Conservation (phyloP, 2,888 invertebrate species). For the Melieria crassipennis region DNA sequence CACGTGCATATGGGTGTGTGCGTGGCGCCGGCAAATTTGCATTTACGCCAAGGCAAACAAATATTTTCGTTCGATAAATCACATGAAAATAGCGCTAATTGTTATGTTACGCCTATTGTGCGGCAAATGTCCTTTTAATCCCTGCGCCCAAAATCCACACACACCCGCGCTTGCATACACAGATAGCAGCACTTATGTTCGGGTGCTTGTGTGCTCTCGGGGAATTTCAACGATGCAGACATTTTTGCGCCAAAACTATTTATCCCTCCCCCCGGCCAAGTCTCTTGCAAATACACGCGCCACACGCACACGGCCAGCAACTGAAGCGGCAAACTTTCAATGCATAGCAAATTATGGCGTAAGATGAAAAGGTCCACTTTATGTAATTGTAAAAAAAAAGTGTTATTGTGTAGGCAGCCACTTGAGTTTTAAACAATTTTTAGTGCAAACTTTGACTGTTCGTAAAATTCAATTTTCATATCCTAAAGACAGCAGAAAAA, state of each 20-base stretch:
- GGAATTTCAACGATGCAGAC: constrained; percentile 63
- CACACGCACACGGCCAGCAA: not conserved
- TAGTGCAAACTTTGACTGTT: no score
- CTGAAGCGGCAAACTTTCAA: not conserved
- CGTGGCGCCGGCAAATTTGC: not conserved
- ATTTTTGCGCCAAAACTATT: constrained; percentile 51
- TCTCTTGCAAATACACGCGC: not conserved
- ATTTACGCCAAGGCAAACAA: constrained; percentile 16
- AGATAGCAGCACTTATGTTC: not conserved
- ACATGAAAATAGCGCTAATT: constrained; percentile 55
- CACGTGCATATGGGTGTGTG: not conserved
- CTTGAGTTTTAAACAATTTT: no score
- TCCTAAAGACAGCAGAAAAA: no score
- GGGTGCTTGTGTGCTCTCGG: constrained; percentile 45
- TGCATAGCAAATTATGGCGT: not conserved
- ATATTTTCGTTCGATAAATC: constrained; percentile 39
- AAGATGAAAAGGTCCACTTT: not conserved
- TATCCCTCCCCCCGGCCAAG: constrained; percentile 3
- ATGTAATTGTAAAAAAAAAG: no score
- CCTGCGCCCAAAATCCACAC: constrained; percentile 3
- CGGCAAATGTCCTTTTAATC: constrained; percentile 37
- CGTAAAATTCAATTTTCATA: no score
- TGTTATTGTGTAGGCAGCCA: no score
- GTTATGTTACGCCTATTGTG: constrained; percentile 53
- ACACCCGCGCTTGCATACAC: not conserved